Conservation (phyloP, 1,140 invertebrate species). For the Spodoptera litura region DNA sequence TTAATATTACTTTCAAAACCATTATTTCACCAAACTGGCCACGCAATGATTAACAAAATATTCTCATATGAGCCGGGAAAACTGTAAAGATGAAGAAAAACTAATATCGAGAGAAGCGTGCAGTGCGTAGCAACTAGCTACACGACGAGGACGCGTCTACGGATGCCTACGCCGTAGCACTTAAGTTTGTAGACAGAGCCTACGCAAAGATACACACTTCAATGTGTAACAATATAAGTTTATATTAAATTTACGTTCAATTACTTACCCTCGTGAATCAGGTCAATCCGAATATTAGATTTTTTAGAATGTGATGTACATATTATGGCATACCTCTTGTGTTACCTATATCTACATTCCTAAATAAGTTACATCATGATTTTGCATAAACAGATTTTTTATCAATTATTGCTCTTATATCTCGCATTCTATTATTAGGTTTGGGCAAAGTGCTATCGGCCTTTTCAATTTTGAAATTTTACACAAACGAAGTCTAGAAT, state of each 20-base stretch:
- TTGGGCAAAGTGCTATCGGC: no score
- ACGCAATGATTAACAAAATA: slow-evolving; percentile 5
- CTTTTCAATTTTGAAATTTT: no score
- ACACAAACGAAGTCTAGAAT: no score
- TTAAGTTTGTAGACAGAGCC: slow-evolving; percentile 17
- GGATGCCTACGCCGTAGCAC: slow-evolving; percentile 10
- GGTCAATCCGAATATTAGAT: slow-evolving; percentile 15
- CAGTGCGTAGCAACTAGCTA: slow-evolving; percentile 59
- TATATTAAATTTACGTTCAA: slow-evolving; percentile 18
- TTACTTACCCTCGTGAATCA: slow-evolving; percentile 4
- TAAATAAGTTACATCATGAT: no score
- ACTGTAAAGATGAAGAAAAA: slow-evolving; percentile 56
- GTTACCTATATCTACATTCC: no score
- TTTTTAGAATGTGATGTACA: not conserved
- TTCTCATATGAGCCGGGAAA: slow-evolving; percentile 35
- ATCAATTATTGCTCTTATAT: no score
- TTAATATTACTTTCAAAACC: not conserved
- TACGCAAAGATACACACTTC: slow-evolving; percentile 13
- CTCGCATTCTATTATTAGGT: no score
- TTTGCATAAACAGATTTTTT: no score
- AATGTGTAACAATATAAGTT: slow-evolving; percentile 14
- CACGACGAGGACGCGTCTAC: slow-evolving; percentile 40
- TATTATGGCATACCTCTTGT: no score
- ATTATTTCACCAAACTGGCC: not conserved
- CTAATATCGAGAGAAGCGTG: slow-evolving; percentile 61